phyloP scores from a whole-genome alignment of 2,113 vertebrate species.

The Trogon melanurus region DNA sequence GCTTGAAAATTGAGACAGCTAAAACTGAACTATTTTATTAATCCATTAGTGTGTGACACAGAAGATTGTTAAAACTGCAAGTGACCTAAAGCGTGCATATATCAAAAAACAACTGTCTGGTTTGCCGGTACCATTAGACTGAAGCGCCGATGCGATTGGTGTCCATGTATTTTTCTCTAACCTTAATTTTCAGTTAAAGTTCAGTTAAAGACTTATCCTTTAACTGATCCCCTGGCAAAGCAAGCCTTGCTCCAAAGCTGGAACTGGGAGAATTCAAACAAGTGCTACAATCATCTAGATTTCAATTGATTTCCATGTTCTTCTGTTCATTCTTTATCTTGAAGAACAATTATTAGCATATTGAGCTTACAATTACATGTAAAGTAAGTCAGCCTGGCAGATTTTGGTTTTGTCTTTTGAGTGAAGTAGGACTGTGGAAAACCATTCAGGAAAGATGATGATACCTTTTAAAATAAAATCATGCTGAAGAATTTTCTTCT shows the following conservation, averaged over 20 bases:
- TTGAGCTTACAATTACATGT: not conserved
- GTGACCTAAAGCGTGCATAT: not conserved
- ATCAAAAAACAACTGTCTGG: not conserved
- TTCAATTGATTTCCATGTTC: not conserved
- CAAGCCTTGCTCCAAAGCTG: not conserved
- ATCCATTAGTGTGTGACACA: not conserved
- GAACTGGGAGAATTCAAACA: not conserved
- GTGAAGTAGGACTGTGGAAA: not conserved
- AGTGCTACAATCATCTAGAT: not conserved
- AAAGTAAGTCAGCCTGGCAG: not conserved
- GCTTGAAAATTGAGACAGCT: not conserved
- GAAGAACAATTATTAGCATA: not conserved
- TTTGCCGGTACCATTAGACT: not conserved
- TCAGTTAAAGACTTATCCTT: not conserved
- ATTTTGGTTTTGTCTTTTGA: not conserved
- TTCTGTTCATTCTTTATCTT: not conserved
- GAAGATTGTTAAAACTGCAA: not conserved
- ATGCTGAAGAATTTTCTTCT: not conserved
- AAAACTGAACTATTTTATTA: not conserved
- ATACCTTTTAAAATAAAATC: not conserved
- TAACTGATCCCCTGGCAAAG: not conserved
- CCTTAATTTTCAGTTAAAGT: not conserved
- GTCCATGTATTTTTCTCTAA: not conserved
- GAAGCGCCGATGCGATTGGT: not conserved
- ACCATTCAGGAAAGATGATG: not conserved